These are phyloP conservation scores for Calliopsis andreniformis DNA, from an alignment of 1,140 invertebrate genomes.

Conservation along the genomic window DNA sequence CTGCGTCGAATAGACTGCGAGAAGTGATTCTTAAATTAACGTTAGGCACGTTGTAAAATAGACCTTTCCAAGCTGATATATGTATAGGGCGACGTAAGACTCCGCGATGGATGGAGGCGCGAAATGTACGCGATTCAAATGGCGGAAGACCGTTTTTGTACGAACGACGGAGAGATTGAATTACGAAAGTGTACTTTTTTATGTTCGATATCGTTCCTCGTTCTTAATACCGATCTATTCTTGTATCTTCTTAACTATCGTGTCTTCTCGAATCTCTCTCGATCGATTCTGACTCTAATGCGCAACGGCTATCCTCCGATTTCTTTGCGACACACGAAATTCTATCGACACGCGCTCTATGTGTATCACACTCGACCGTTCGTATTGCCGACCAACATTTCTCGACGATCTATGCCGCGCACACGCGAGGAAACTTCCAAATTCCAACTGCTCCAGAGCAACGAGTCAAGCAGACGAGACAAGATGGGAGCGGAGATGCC, in stretches of 20 bases:
- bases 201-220: conserved; percentile 67
- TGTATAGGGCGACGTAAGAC: conserved; percentile 22
- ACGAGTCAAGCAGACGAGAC: neutral
- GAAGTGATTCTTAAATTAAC: conserved; percentile 6
- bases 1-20: conserved; percentile 22
- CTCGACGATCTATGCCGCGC: neutral
- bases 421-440: neutral
- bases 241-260: conserved; percentile 31
- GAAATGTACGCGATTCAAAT: conserved; percentile 12
- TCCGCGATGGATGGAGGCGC: neutral
- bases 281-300: conserved; percentile 16
- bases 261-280: conserved; percentile 7
- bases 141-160: conserved; percentile 66
- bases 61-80: conserved; percentile 20
- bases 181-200: conserved; percentile 71
- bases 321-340: conserved; percentile 37
- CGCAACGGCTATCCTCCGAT: conserved; percentile 24
- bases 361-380: neutral
- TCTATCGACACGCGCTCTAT: conserved; percentile 34
- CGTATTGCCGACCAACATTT: neutral
- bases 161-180: conserved; percentile 49
- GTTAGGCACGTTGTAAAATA: neutral
- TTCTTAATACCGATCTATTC: conserved; percentile 28
- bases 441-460: neutral
- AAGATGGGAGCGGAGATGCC: neutral